These are phyloP conservation scores for Drosophila micromelanica DNA, from an alignment of 1,140 invertebrate species.

Conservation along the genomic window DNA sequence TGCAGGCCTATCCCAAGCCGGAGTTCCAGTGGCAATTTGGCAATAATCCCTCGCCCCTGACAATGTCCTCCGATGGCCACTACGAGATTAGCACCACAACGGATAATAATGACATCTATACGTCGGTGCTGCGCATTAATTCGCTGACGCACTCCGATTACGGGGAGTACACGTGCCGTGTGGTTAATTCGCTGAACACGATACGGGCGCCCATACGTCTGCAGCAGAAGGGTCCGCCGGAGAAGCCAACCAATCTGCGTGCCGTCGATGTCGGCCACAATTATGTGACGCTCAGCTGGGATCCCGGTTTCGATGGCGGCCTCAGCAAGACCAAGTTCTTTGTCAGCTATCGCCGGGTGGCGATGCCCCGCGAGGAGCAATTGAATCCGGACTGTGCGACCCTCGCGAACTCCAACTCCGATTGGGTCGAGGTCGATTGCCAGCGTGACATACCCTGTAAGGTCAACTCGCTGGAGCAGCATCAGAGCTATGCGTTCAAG, in stretches of 20 bases:
- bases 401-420: constrained; percentile 86
- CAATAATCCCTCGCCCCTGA: constrained; percentile 88
- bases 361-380: constrained; percentile 86
- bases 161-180: constrained; percentile 94
- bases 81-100: constrained; percentile 93
- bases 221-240: constrained; percentile 93
- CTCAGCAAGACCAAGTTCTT: constrained; percentile 93
- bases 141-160: constrained; percentile 92
- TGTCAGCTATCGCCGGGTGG: constrained; percentile 89
- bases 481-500: constrained; percentile 93
- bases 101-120: constrained; percentile 94
- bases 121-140: constrained; percentile 90
- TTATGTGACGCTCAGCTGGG: constrained; percentile 92
- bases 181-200: constrained; percentile 90
- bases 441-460: constrained; percentile 94
- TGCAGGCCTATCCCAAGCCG: constrained; percentile 95
- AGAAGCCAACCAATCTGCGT: constrained; percentile 90
- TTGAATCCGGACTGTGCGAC: constrained; percentile 87
- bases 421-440: constrained; percentile 93
- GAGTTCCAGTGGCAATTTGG: constrained; percentile 96
- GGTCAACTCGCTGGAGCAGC: constrained; percentile 92
- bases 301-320: constrained; percentile 95
- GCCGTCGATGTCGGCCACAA: constrained; percentile 90
- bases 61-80: constrained; percentile 92
- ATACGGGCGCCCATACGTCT: constrained; percentile 91